Evolutionary conservation across 2,888 invertebrate species (phyloP), one percentile per base, ranked within the genome.

Genomic region (Drosophila yooni): DNA sequence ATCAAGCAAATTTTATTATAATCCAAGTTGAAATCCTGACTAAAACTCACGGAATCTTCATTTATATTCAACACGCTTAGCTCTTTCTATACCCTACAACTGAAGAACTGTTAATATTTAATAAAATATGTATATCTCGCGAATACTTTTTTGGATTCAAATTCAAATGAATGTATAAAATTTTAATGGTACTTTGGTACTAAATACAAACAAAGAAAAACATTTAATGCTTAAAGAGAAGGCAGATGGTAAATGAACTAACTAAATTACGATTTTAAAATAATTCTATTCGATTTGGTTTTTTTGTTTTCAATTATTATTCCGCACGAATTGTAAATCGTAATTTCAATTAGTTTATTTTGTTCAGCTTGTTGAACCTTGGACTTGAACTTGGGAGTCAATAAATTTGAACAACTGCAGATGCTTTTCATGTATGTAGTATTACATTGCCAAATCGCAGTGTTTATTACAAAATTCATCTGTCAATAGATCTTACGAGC

Each of bases 381-480:
- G 75, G 53, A 75, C 75, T 61, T 75, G 74, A 38, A 29, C 11
- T 27, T 38, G 18, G 27, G 13, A 27, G 40, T 46, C 73, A 13
- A 72, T 34, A 53, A 57, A 53, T 36, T 38, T 57, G 34, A 43
- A 29, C 43, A 53, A 46, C 48, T 57, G 52, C 61, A 36, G 38
- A 59, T 60, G 25, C 36, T 36, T 43, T 21, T 18, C 50, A n/a
- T 31, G 31, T 29, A 21, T 10, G 10, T 31, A 3, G 43, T 33
- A 36, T 59, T 38, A 52, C 21, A 21, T 72, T 25, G 73, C 33
- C 33, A 76, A 46, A 65, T 57, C 60, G 34, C 56, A 57, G 18
- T 79, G 82, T 79, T 79, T 79, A 82, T 82, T 79, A 74, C 65
- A 79, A 73, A 79, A 73, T 29, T 34, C 79, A 79, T 78, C 57